Evolutionary conservation across 1,140 invertebrate genomes (phyloP), one percentile per base, ranked within the genome.

Genomic region (Cephus cinctus): DNA sequence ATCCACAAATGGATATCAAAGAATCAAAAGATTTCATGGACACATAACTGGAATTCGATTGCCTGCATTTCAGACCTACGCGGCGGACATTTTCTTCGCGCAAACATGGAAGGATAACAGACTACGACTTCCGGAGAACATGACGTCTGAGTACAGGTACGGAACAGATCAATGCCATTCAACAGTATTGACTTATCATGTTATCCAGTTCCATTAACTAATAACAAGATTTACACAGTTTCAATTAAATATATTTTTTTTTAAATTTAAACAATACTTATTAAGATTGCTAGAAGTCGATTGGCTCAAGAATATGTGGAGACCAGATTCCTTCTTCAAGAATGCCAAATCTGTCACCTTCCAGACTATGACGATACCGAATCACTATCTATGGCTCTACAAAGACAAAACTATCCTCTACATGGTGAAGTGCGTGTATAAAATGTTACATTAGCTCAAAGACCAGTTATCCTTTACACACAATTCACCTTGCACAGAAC

Each of bases 291-390:
- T 93, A 15, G 89, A 92, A 75, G 88, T 93, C 4, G 89, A 91
- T 58, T 93, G 90, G 89, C 64, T 92, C 41, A 91, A 92, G 62
- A 87, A 92, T 54, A 93, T 94, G 84, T 94, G 91, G 91, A 77
- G 90, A 35, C 91, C 91, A 0, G 91, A 92, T 76, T 90, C 88
- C 0, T 92, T 90, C 69, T 91, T 92, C 69, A 92, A 92, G 69
- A 92, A 92, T 69, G 91, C 91, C 22, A 94, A 94, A 73, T 89
- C 89, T 5, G 91, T 94, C 0, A 94, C 90, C 2, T 94, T 94
- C 65, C 90, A 94, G 71, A 92, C 90, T 0, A 94, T 94, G 91
- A 94, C 90, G 32, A 91, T 94, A 54, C 91, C 91, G 0, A 94
- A 94, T 75, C 91, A 94, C 65, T 92, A 92, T 56, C 81, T 92